Evolutionary conservation across 2,888 invertebrate genomes (phyloP).

Genomic region (Troglohyphantes excavatus): DNA sequence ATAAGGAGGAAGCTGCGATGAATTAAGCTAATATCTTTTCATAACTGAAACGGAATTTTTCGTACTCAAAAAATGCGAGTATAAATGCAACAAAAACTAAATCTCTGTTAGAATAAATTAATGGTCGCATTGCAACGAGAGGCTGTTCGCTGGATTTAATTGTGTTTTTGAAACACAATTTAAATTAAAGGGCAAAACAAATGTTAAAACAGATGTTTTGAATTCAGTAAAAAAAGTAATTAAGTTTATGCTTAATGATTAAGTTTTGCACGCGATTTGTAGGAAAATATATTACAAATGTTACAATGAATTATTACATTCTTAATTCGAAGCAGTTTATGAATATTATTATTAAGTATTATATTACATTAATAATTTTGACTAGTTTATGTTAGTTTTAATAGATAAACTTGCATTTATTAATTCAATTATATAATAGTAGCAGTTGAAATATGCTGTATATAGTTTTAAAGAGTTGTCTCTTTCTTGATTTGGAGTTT

Average conservation of each 20-base stretch:
- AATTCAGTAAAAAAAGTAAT: background rate
- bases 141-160: background rate
- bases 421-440: too few species aligned
- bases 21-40: constrained; percentile 4
- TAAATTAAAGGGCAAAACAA: background rate
- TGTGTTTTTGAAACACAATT: constrained; percentile 4
- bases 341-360: too few species aligned
- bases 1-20: background rate
- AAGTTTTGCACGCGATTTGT: background rate
- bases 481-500: too few species aligned
- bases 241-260: background rate
- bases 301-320: background rate
- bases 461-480: too few species aligned
- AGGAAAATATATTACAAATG: background rate
- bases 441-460: too few species aligned
- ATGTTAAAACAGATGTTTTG: background rate
- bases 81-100: background rate
- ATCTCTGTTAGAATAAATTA: background rate
- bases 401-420: too few species aligned
- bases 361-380: too few species aligned
- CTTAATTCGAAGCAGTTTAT: too few species aligned
- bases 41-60: background rate
- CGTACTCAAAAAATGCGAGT: background rate
- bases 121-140: background rate
- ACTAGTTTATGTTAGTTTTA: too few species aligned